phyloP scores from a whole-genome alignment of 2,113 vertebrate species.

The Pavo muticus region DNA sequence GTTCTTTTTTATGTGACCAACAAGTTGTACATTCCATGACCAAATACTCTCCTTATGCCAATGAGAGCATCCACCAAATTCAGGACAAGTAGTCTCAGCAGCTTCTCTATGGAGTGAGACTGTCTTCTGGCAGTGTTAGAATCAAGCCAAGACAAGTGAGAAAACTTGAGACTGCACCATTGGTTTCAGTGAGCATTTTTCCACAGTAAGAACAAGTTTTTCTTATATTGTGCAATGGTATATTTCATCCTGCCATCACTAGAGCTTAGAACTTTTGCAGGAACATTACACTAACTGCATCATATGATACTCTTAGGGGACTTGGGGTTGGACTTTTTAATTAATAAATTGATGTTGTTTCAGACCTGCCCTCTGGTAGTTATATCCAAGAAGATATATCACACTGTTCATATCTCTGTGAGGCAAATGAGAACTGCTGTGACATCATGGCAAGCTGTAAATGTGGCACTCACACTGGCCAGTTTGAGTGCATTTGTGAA shows the following conservation, averaged over 20 bases:
- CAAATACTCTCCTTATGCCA: not conserved
- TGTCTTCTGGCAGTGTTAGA: not conserved
- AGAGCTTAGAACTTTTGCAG: not conserved
- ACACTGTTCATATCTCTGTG: constrained; percentile 90
- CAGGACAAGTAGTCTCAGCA: not conserved
- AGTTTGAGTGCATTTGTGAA: constrained; percentile 97
- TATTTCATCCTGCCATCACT: not conserved
- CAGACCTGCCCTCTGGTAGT: constrained; percentile 94
- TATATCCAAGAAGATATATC: constrained; percentile 94
- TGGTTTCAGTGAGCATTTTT: not conserved
- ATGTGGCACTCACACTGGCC: constrained; percentile 96
- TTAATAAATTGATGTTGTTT: constrained; percentile 6
- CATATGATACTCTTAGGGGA: not conserved
- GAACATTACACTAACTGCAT: not conserved
- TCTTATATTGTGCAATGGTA: not conserved
- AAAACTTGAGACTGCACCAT: not conserved
- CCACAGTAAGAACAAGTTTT: not conserved
- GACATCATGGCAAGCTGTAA: constrained; percentile 97
- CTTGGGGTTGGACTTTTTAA: not conserved
- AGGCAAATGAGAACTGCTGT: constrained; percentile 89
- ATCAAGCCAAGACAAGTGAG: not conserved
- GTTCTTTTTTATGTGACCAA: not conserved
- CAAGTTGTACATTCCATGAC: not conserved
- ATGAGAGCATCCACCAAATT: not conserved
- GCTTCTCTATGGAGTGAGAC: not conserved